Evolutionary conservation across 2,797 vertebrate genomes (phyloP).

Genomic region (Anolis apletophallus): DNA sequence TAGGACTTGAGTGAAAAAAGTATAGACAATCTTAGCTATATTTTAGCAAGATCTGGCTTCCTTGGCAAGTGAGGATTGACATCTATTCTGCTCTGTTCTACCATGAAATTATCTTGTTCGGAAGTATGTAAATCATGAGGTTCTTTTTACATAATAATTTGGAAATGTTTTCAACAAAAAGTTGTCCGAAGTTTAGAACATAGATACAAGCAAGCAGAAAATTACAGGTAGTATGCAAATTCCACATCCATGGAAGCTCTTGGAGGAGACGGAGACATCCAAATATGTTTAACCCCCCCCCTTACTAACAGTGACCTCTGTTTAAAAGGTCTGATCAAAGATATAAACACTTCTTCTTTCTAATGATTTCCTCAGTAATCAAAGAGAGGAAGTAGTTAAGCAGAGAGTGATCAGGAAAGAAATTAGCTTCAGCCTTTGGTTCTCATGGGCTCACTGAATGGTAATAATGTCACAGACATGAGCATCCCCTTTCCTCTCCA

Average conservation of each 20-base stretch:
- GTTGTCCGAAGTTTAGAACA: conserved; percentile 23
- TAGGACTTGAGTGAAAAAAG: too few species aligned
- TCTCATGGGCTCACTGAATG: conserved; percentile 79
- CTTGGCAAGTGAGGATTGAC: not conserved
- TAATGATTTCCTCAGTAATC: conserved; percentile 94
- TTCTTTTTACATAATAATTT: not conserved
- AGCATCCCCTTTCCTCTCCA: conserved; percentile 14
- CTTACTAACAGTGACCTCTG: conserved; percentile 87
- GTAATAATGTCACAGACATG: conserved; percentile 55
- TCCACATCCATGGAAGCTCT: conserved; percentile 85
- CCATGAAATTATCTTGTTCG: not conserved
- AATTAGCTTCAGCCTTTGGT: conserved; percentile 84
- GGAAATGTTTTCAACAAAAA: conserved; percentile 28
- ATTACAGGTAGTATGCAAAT: conserved; percentile 62
- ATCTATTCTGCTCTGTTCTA: not conserved
- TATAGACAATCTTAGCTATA: too few species aligned
- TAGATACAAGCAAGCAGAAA: conserved; percentile 7
- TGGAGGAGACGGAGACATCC: conserved; percentile 84
- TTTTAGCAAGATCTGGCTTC: too few species aligned
- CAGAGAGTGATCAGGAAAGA: conserved; percentile 83
- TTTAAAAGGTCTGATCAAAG: conserved; percentile 87
- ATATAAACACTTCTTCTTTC: conserved; percentile 88
- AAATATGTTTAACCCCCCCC: conserved; percentile 85
- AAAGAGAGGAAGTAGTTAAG: conserved; percentile 88
- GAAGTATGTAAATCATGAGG: conserved; percentile 1